These are phyloP conservation scores for Eupithecia pulchellata DNA, from an alignment of 2,888 invertebrate genomes.

Conservation along the genomic window DNA sequence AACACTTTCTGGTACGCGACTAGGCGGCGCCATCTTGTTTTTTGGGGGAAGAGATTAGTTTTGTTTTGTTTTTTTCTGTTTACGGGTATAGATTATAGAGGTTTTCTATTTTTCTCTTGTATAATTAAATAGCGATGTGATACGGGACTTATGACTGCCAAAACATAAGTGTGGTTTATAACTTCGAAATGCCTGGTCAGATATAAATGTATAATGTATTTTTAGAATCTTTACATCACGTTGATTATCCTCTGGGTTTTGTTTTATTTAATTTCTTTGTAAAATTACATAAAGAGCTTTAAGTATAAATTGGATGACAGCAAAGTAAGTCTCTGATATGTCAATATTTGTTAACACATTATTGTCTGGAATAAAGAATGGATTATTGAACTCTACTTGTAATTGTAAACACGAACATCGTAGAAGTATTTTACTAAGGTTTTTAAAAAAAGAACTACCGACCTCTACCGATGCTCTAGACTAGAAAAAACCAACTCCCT, in stretches of 20 bases:
- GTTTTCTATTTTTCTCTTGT: not conserved
- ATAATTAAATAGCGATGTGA: not conserved
- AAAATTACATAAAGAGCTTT: no score
- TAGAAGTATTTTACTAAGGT: not conserved
- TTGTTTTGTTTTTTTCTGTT: not conserved
- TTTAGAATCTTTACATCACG: no score
- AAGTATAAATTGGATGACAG: no score
- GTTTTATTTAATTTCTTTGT: no score
- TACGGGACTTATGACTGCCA: no score
- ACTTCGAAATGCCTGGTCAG: no score
- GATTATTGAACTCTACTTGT: no score
- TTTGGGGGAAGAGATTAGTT: not conserved
- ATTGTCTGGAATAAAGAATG: not conserved
- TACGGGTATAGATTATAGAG: not conserved
- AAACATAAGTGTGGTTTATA: no score
- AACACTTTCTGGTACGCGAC: constrained; percentile 28
- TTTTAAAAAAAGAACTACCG: not conserved
- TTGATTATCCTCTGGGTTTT: no score
- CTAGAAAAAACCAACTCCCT: not conserved
- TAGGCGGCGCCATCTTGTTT: constrained; percentile 27
- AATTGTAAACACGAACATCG: not conserved
- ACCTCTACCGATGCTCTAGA: not conserved
- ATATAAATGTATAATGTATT: not conserved
- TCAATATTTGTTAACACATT: not conserved
- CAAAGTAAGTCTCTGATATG: not conserved